Base-by-base conservation (phyloP, 1,140 invertebrate genomes). In the Drosophila nannoptera region DNA sequence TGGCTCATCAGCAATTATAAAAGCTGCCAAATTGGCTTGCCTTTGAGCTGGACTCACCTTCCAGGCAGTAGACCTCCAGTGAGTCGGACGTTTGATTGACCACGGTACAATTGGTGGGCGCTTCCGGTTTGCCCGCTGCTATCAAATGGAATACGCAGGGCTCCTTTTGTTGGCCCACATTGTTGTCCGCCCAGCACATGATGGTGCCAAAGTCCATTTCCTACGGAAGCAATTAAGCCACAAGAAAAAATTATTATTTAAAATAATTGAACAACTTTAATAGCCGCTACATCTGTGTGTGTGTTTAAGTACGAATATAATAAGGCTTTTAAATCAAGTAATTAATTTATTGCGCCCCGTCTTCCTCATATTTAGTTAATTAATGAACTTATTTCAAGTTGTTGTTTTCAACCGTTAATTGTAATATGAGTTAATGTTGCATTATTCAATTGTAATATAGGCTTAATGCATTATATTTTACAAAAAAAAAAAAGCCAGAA, bases 71-170 rank as follows among this genome's bases (percentile, higher is more conserved):
- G 6, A 96, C 93, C 64, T 94, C 92, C 55, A 96, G 90, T 5
- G 94, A 95, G 55, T 94, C 93, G n/a, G 93, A 93, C 9, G 94
- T 95, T 87, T 94, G 94, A 90, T 96, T 96, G 52, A 93, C 91
- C 54, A 95, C 90, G 4, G 94, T 94, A 89, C 95, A 96, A 89
- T 96, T 96, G 83, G 93, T 92, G 7, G 95, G 94, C 4, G 94
- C 91, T 89, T 96, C 95, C 8, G 95, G 95, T 76, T 94, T 94
- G 89, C 95, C 95, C 77, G 93, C 93, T 35, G 93, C 92, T 70
- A 94, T 94, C 52, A 95, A 92, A 84, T 93, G 93, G 89, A 94
- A 95, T 54, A 94, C 91, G 89, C 94, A 95, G 0, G 94, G 94
- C 56, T 94, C 93, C 49, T 88, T 87, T 83, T 94, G 94, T 59